These are phyloP conservation scores for Rhagium mordax DNA, from an alignment of 2,888 invertebrate species.

Conservation along the genomic window DNA sequence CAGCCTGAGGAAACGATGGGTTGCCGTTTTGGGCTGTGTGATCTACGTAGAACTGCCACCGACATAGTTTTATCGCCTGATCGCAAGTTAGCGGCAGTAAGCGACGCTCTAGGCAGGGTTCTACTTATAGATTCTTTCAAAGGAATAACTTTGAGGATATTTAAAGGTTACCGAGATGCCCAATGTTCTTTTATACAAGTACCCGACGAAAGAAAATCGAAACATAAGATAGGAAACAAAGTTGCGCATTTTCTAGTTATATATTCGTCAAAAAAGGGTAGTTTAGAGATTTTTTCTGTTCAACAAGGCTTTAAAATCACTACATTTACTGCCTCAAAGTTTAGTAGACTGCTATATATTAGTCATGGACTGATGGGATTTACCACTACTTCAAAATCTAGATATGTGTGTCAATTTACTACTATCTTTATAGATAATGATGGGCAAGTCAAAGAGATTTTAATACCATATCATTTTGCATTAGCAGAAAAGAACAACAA, in stretches of 20 bases:
- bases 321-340: conserved; percentile 91
- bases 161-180: conserved; percentile 97
- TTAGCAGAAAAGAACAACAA: conserved; percentile 90
- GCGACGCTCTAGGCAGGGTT: conserved; percentile 91
- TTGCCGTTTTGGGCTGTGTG: conserved; percentile 86
- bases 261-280: conserved; percentile 92
- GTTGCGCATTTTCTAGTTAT: conserved; percentile 90
- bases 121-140: conserved; percentile 86
- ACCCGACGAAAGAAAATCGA: conserved; percentile 74
- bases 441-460: conserved; percentile 86
- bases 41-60: conserved; percentile 83
- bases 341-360: conserved; percentile 85
- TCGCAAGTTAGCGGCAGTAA: conserved; percentile 83
- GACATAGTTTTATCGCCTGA: conserved; percentile 86
- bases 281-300: conserved; percentile 93
- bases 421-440: conserved; percentile 89
- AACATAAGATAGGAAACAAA: conserved; percentile 64
- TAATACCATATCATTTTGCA: conserved; percentile 93
- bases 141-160: conserved; percentile 87
- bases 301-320: conserved; percentile 93
- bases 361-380: conserved; percentile 87
- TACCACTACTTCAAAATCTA: conserved; percentile 72
- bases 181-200: conserved; percentile 95
- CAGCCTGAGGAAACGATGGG: conserved; percentile 82
- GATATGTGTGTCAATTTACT: conserved; percentile 76